Evolutionary conservation across 2,113 vertebrate species (phyloP).

Genomic region (Pampusana beccarii): DNA sequence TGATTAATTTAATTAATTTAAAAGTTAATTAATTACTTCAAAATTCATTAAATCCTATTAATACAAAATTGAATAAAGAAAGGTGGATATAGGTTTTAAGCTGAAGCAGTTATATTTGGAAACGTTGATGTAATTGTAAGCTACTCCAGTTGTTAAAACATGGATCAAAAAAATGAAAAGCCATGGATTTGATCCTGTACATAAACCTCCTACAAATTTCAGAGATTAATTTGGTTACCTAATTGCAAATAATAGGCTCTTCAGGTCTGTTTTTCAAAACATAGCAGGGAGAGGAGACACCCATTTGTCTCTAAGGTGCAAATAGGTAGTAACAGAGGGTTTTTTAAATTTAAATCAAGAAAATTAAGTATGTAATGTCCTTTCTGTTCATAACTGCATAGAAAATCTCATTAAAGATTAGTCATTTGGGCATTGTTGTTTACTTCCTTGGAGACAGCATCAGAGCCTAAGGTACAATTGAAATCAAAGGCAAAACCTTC

Average conservation of each 20-base stretch:
- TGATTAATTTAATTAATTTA: background rate
- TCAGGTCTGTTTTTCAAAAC: constrained; percentile 23
- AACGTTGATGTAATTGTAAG: background rate
- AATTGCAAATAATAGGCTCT: background rate
- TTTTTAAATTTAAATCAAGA: background rate
- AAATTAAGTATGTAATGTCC: background rate
- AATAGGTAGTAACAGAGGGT: background rate
- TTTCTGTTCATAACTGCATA: constrained; percentile 12
- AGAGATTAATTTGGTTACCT: background rate
- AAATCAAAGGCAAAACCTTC: constrained; percentile 9
- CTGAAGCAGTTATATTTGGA: background rate
- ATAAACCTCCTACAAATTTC: background rate
- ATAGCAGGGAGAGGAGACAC: background rate
- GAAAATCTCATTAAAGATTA: constrained; percentile 40
- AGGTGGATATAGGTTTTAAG: background rate
- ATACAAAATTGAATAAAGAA: background rate
- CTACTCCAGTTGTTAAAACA: background rate
- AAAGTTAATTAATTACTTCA: background rate
- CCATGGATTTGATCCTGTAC: background rate
- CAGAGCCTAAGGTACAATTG: background rate
- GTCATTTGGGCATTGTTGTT: constrained; percentile 5
- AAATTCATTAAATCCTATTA: background rate
- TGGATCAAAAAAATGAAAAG: background rate
- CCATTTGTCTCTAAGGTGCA: constrained; percentile 7
- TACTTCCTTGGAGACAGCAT: constrained; percentile 53